Evolutionary conservation across 2,113 vertebrate species (phyloP).

Genomic region (Ageneiosus marmoratus): DNA sequence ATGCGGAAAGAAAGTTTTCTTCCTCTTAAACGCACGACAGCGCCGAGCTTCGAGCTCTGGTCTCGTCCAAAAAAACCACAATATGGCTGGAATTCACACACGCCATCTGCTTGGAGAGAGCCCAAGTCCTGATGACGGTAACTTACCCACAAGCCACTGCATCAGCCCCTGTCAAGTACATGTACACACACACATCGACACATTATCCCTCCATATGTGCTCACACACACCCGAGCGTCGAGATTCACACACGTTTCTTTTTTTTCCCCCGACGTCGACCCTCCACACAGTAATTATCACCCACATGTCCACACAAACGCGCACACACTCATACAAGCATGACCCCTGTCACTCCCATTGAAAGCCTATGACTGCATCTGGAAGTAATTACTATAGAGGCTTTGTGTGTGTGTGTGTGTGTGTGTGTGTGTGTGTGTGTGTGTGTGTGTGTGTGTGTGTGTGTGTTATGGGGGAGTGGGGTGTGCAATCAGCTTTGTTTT

Average conservation of each 20-base stretch:
- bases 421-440: conserved; percentile 27
- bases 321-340: conserved; percentile 32
- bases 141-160: conserved; percentile 37
- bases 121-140: conserved; percentile 21
- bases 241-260: conserved; percentile 1
- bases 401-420: conserved; percentile 28
- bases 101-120: conserved; percentile 35
- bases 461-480: not conserved
- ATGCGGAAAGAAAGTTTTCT: conserved; percentile 20
- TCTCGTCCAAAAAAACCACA: conserved; percentile 15
- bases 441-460: conserved; percentile 23
- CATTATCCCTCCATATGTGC: conserved; percentile 19
- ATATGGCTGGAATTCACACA: conserved; percentile 36
- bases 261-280: conserved; percentile 3
- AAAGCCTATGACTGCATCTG: conserved; percentile 48
- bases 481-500: conserved; percentile 46
- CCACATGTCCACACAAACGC: conserved; percentile 41
- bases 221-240: conserved; percentile 10
- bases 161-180: conserved; percentile 5
- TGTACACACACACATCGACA: conserved; percentile 9
- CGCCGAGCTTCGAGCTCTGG: not conserved
- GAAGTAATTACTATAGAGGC: conserved; percentile 47
- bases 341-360: conserved; percentile 45
- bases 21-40: conserved; percentile 23
- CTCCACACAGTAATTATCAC: conserved; percentile 42